Percentiles rank a stretch among this genome's conserved stretches.
phyloP scores from a whole-genome alignment of 2,797 vertebrate species.

The Premnoplex brunnescens region DNA sequence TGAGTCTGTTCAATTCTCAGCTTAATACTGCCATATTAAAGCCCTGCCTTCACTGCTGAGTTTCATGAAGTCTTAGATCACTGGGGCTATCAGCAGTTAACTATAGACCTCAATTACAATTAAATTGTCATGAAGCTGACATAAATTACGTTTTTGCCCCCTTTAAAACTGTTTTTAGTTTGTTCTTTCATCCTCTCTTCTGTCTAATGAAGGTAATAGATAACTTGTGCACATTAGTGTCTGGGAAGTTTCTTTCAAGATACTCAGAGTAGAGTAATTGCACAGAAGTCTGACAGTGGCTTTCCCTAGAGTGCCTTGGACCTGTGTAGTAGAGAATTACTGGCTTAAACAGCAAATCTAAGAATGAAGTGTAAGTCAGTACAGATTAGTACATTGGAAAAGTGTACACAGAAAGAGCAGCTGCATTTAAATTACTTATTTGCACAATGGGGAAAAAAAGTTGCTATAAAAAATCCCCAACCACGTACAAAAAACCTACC shows the following conservation, averaged over 20 bases:
- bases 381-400: neutral
- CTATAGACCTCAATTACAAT: neutral
- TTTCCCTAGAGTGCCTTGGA: neutral
- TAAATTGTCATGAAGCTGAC: neutral
- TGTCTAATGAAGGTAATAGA: neutral
- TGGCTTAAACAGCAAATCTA: neutral
- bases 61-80: neutral
- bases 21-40: neutral
- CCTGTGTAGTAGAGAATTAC: neutral
- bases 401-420: neutral
- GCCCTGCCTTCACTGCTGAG: neutral
- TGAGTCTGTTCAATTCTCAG: neutral
- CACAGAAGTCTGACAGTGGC: neutral
- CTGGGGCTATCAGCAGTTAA: neutral
- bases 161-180: neutral
- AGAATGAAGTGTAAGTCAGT: neutral
- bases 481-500: accelerated
- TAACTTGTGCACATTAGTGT: neutral
- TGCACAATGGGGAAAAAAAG: neutral
- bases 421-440: neutral
- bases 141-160: neutral
- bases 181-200: neutral
- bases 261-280: neutral
- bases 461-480: neutral
- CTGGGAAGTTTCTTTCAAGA: neutral